Conservation (phyloP, 2,113 vertebrate genomes). For the Ammodytes marinus region DNA sequence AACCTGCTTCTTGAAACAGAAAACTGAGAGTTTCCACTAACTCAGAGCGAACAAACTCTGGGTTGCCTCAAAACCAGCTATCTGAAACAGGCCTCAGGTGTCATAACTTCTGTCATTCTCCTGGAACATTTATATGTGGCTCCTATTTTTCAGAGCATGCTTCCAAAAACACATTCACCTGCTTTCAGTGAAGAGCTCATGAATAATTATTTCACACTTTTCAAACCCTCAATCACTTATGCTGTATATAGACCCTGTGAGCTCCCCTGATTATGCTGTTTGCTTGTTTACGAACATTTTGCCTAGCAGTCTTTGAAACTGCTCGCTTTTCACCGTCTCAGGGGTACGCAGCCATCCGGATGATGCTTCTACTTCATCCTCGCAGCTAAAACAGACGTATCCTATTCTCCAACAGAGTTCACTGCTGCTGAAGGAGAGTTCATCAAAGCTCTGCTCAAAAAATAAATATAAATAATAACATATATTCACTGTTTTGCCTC, state of each 20-base stretch:
- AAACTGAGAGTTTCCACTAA: too few species aligned
- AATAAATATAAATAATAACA: conserved; percentile 15
- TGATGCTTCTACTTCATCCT: conserved; percentile 47
- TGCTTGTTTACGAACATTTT: conserved; percentile 62
- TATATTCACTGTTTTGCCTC: conserved; percentile 30
- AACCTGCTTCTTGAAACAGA: too few species aligned
- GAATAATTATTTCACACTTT: conserved; percentile 59
- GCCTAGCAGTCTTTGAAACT: conserved; percentile 49
- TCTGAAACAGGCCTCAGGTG: too few species aligned
- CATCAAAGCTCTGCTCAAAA: conserved; percentile 56
- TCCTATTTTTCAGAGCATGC: conserved; percentile 26
- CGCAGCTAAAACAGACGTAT: conserved; percentile 52
- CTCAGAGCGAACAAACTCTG: too few species aligned
- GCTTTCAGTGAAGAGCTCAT: conserved; percentile 39
- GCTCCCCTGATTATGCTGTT: conserved; percentile 62
- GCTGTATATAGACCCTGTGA: conserved; percentile 37
- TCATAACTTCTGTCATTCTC: background rate
- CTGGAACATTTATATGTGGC: conserved; percentile 14
- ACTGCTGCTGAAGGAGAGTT: conserved; percentile 26
- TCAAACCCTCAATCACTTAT: conserved; percentile 35
- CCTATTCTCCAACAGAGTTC: conserved; percentile 57
- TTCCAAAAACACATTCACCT: conserved; percentile 45
- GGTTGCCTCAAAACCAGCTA: too few species aligned
- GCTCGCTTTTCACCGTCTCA: conserved; percentile 35
- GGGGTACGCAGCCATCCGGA: conserved; percentile 50